Percentiles rank a stretch among this genome's conserved stretches.
phyloP scores from a whole-genome alignment of 2,113 vertebrate species.

The Acrocephalus kingi region DNA sequence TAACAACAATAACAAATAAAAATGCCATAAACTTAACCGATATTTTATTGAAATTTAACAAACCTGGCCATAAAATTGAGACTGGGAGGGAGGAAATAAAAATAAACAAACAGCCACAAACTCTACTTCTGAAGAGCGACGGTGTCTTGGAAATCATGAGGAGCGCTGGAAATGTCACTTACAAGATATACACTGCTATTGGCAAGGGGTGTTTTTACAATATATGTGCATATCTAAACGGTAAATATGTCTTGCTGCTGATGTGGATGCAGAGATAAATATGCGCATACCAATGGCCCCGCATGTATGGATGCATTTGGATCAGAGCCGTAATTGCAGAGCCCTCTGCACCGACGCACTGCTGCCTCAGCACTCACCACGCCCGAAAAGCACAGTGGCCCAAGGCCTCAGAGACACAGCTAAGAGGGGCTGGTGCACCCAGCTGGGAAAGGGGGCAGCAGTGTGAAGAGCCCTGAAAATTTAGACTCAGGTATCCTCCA shows the following conservation, averaged over 20 bases:
- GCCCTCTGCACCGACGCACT: background rate
- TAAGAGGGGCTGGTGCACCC: background rate
- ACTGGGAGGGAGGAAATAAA: conserved; percentile 22
- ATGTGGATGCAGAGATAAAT: conserved; percentile 60
- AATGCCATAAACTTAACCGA: background rate
- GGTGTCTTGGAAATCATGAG: conserved; percentile 43
- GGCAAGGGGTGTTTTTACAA: conserved; percentile 61
- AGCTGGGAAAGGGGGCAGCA: background rate
- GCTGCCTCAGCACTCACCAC: conserved; percentile 27
- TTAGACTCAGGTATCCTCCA: background rate
- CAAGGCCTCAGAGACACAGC: background rate
- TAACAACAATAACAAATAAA: conserved; percentile 31
- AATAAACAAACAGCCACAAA: conserved; percentile 30
- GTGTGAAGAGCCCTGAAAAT: background rate
- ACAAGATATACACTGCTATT: conserved; percentile 42
- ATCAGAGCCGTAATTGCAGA: conserved; percentile 43
- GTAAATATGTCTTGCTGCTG: conserved; percentile 51
- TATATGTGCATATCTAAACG: conserved; percentile 55
- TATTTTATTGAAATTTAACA: conserved; percentile 30
- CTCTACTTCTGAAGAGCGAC: background rate
- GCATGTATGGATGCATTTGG: conserved; percentile 46
- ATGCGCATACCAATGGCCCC: conserved; percentile 63
- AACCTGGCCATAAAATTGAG: background rate
- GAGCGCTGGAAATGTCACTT: conserved; percentile 34
- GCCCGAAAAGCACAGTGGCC: background rate